Evolutionary conservation across 2,888 invertebrate species (phyloP).

Genomic region (Rotaria sp.): DNA sequence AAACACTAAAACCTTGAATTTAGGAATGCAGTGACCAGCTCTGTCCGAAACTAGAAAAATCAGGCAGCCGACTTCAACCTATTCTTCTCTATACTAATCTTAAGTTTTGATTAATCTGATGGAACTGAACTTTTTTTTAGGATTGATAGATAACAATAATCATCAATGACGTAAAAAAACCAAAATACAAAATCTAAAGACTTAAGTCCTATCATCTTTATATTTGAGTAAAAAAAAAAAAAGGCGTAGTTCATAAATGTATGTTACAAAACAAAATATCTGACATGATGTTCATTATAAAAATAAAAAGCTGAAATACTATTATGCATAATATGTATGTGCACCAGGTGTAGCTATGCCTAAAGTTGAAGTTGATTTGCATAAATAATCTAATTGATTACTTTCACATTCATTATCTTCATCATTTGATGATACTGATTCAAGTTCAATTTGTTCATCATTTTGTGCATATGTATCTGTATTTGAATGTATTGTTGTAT

Average conservation of each 20-base stretch:
- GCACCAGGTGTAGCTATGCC: background rate
- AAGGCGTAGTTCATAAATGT: background rate
- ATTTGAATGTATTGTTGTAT: background rate
- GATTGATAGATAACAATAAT: too few species aligned
- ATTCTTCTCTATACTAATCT: too few species aligned
- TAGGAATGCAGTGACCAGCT: too few species aligned
- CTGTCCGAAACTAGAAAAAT: too few species aligned
- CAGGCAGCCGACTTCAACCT: too few species aligned
- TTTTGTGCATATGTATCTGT: background rate
- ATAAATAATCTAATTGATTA: background rate
- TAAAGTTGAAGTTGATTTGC: conserved; percentile 1
- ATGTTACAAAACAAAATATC: background rate
- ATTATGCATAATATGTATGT: conserved; percentile 1
- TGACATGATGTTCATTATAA: background rate
- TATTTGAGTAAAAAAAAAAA: background rate
- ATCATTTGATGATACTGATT: background rate
- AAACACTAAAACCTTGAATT: too few species aligned
- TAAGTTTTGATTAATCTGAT: too few species aligned
- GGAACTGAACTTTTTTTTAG: too few species aligned
- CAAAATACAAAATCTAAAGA: background rate
- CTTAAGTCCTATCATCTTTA: background rate
- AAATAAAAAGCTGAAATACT: background rate
- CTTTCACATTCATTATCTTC: background rate
- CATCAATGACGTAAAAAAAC: too few species aligned
- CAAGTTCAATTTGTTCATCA: background rate